Evolutionary conservation across 2,113 vertebrate genomes (phyloP).

Genomic region (Heterotis niloticus): DNA sequence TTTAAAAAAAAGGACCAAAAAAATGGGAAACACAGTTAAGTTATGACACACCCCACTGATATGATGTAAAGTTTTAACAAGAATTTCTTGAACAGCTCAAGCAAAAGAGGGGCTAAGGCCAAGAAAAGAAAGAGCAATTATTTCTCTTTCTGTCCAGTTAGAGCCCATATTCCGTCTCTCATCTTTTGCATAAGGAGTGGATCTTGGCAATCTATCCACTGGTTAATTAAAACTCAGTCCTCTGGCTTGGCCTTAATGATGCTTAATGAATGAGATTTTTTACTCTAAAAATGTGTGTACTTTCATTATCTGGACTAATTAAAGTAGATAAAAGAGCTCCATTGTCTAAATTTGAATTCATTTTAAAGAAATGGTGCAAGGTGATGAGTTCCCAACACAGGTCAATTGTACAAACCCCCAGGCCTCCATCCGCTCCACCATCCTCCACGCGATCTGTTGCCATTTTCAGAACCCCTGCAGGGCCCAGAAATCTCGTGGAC

Average conservation of each 20-base stretch:
- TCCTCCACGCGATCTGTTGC: not conserved
- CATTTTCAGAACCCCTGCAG: not conserved
- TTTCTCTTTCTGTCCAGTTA: constrained; percentile 2
- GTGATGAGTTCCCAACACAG: not conserved
- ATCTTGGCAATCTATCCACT: constrained; percentile 15
- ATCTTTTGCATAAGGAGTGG: constrained; percentile 10
- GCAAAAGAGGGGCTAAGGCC: not conserved
- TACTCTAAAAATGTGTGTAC: constrained; percentile 25
- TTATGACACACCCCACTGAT: not conserved
- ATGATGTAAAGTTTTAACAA: constrained; percentile 1
- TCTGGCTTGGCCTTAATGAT: constrained; percentile 13
- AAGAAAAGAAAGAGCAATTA: constrained; percentile 15
- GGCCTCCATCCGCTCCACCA: not conserved
- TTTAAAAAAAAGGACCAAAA: too few relatives aligned
- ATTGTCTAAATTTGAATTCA: constrained; percentile 15
- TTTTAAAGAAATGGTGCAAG: constrained; percentile 3
- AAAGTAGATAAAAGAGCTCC: constrained; percentile 19
- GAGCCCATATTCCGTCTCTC: constrained; percentile 2
- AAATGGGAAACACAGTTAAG: not conserved
- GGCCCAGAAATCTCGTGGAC: not conserved
- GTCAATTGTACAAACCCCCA: not conserved
- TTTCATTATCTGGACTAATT: constrained; percentile 18
- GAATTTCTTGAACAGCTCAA: constrained; percentile 3
- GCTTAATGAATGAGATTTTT: constrained; percentile 23
- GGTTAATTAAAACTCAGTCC: constrained; percentile 19